Evolutionary conservation across 2,797 vertebrate genomes (phyloP), one percentile per base, ranked within the genome.

Genomic region (Bucorvus abyssinicus): DNA sequence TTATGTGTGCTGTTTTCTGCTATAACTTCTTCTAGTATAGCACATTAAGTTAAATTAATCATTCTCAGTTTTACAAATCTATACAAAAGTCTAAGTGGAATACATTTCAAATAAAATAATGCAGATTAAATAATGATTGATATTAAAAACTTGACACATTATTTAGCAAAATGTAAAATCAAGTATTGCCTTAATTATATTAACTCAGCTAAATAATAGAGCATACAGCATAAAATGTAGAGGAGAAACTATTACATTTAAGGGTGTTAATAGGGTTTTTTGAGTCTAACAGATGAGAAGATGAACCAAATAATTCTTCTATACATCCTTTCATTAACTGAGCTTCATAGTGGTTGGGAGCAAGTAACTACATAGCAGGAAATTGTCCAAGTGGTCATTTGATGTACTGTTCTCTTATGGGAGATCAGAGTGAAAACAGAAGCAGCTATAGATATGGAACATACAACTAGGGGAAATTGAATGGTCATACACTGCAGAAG

Each of bases 401-500:
- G 45, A 23, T 83, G 36, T 77, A n/a, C 44, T 57, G 45, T 13
- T 83, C 29, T 57, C 9, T 55, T 80, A 15, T 2, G 17, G 56
- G 36, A 87, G 22, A 52, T 47, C 1, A 23, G 50, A 53, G 53
- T 50, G 47, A 63, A 68, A 92, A 42, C 5, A 50, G 34, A 83
- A 71, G 9, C 57, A 52, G 8, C 30, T 74, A 7, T 27, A 32
- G 49, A 50, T 44, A 14, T 24, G 32, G 40, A 65, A 36, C 8
- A 4, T 65, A 16, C 6, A 67, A 0, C 49, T 60, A 3, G 0
- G 2, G 45, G n/a, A 68, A 80, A 32, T 5, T n/a, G 30, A 18
- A 14, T 77, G 38, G 20, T 68, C 1, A 0, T 15, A 30, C 67
- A 36, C 20, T 87, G 16, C 55, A 84, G 71, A 78, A 80, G 10